These are phyloP conservation scores for Dyspetes luteomarginatus DNA, from an alignment of 2,888 invertebrate genomes.

Conservation along the genomic window DNA sequence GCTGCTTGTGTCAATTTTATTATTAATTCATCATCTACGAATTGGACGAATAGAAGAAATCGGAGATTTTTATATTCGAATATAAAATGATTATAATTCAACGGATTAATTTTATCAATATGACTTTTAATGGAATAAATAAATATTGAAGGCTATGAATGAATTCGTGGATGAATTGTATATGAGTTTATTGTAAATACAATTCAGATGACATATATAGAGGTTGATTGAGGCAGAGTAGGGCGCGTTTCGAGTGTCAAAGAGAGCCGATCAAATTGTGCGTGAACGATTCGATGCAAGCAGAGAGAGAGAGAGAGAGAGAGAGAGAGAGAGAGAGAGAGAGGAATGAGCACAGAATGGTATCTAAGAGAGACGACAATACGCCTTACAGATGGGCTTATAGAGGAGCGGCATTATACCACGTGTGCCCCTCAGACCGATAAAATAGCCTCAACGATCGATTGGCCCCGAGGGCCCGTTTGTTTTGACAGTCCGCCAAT, in stretches of 20 bases:
- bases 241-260: slow-evolving; percentile 44
- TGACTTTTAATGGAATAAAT: too few relatives aligned
- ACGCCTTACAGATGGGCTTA: slow-evolving; percentile 8
- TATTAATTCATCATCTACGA: background rate
- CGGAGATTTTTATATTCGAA: background rate
- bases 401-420: slow-evolving; percentile 2
- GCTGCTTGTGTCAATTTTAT: background rate
- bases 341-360: slow-evolving; percentile 2
- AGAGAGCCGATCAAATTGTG: slow-evolving; percentile 48
- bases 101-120: background rate
- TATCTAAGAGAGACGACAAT: too few relatives aligned
- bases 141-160: too few relatives aligned
- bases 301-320: background rate
- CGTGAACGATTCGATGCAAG: slow-evolving; percentile 15
- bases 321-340: background rate
- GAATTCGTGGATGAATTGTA: background rate
- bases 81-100: background rate
- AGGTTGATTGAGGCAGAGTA: slow-evolving; percentile 14
- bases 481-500: slow-evolving; percentile 64
- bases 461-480: slow-evolving; percentile 62
- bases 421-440: slow-evolving; percentile 44
- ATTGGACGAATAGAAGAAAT: background rate
- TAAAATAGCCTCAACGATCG: slow-evolving; percentile 60
- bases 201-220: background rate
- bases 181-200: background rate